These are phyloP conservation scores for Automeris io DNA, from an alignment of 2,888 invertebrate genomes.

Conservation along the genomic window DNA sequence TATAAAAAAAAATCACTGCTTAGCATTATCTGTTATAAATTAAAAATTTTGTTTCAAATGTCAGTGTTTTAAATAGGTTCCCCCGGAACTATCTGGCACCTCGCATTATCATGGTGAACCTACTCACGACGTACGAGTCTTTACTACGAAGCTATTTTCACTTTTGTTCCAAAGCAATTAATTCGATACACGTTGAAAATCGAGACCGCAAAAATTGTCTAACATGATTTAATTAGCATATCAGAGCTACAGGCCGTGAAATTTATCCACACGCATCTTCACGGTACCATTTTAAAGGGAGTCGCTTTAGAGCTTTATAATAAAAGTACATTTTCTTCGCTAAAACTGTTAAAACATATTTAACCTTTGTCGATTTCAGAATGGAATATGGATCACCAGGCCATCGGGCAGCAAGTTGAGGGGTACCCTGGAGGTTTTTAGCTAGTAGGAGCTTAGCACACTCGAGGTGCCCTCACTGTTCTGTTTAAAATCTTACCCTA, in stretches of 20 bases:
- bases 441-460: no score
- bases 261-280: background rate
- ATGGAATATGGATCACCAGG: no score
- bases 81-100: no score
- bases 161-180: conserved; percentile 10
- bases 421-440: no score
- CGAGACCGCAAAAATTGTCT: conserved; percentile 6
- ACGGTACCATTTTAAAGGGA: no score
- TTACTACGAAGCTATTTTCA: conserved; percentile 10
- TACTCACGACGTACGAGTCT: background rate
- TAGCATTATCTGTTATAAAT: background rate
- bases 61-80: background rate
- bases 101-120: background rate
- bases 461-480: no score
- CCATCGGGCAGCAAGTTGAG: no score
- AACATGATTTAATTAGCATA: conserved; percentile 6
- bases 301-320: no score
- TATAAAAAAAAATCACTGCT: background rate
- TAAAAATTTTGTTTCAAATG: background rate
- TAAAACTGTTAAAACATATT: no score
- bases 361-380: no score
- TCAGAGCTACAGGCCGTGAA: conserved; percentile 3
- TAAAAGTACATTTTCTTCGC: no score
- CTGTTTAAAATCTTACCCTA: no score
- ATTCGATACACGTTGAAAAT: conserved; percentile 10